Percentiles rank a stretch among this genome's conserved stretches.
Conservation (phyloP, 2,797 vertebrate genomes). For the Sebastes melanostomus region DNA sequence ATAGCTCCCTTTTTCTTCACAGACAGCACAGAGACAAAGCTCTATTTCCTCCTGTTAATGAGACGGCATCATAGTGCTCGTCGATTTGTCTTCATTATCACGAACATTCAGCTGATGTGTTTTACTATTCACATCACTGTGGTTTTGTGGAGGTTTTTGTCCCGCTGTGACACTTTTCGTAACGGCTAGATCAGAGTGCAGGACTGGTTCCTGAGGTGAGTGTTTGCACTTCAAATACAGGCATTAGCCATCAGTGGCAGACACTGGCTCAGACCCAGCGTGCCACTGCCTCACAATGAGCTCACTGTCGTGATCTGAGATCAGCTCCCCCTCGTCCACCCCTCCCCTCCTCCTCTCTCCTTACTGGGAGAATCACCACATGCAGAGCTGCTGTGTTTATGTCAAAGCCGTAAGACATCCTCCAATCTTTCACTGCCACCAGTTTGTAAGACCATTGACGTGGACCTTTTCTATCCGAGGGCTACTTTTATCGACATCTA, state of each 20-base stretch:
- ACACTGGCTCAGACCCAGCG: constrained; percentile 54
- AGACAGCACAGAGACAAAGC: not conserved
- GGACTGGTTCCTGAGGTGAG: constrained; percentile 37
- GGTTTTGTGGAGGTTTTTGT: constrained; percentile 7
- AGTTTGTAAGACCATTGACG: constrained; percentile 8
- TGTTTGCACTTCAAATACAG: constrained; percentile 59
- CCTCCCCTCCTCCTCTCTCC: not conserved
- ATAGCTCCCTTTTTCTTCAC: not conserved
- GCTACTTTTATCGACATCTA: not conserved
- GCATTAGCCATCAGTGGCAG: constrained; percentile 49
- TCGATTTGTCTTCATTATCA: constrained; percentile 10
- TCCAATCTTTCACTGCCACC: constrained; percentile 30
- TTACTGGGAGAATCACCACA: constrained; percentile 44
- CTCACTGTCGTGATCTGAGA: constrained; percentile 63
- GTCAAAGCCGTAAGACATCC: constrained; percentile 39
- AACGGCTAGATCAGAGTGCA: constrained; percentile 9
- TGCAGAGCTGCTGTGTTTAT: constrained; percentile 47
- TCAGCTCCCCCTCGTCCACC: constrained; percentile 18
- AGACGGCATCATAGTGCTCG: constrained; percentile 1
- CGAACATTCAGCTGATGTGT: constrained; percentile 1
- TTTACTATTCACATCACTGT: constrained; percentile 5
- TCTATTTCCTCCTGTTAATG: constrained; percentile 12
- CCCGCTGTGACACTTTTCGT: constrained; percentile 12
- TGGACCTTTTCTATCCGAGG: not conserved
- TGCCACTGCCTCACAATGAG: constrained; percentile 68